These are phyloP conservation scores for Antheraea assamensis DNA, from an alignment of 2,888 invertebrate genomes.

Conservation along the genomic window DNA sequence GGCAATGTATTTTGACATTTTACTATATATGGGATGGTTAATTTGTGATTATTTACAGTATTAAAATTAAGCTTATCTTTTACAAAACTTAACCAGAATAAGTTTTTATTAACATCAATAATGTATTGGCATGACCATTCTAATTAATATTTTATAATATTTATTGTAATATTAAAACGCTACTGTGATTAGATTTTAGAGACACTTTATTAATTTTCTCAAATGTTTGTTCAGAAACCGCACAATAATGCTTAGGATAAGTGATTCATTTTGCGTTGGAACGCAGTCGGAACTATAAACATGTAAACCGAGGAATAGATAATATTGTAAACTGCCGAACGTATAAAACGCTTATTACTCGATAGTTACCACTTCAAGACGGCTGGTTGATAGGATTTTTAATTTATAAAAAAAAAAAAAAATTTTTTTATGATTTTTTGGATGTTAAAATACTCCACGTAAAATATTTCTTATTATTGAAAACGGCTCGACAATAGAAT, in stretches of 20 bases:
- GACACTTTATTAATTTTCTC: background rate
- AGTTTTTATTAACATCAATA: no score
- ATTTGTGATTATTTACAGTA: no score
- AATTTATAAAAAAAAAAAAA: background rate
- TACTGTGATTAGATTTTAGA: background rate
- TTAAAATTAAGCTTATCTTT: no score
- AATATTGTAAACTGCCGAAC: constrained; percentile 54
- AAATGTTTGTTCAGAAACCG: constrained; percentile 54
- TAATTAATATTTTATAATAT: background rate
- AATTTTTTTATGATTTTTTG: background rate
- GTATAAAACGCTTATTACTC: constrained; percentile 67
- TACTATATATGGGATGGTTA: no score
- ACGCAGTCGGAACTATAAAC: constrained; percentile 54
- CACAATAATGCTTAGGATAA: constrained; percentile 51
- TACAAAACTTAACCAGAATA: no score
- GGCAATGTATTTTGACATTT: no score
- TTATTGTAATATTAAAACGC: background rate
- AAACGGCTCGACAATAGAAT: background rate
- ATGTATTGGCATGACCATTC: background rate
- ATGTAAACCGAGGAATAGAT: constrained; percentile 47
- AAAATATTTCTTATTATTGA: background rate
- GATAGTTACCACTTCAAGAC: constrained; percentile 55
- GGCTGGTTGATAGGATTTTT: constrained; percentile 27
- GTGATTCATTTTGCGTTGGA: constrained; percentile 63
- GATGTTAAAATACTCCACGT: background rate